A percentile compares a stretch with the other conserved stretches of the same genome.
Conservation (phyloP, 2,113 vertebrate species). For the Phyllopteryx taeniolatus region DNA sequence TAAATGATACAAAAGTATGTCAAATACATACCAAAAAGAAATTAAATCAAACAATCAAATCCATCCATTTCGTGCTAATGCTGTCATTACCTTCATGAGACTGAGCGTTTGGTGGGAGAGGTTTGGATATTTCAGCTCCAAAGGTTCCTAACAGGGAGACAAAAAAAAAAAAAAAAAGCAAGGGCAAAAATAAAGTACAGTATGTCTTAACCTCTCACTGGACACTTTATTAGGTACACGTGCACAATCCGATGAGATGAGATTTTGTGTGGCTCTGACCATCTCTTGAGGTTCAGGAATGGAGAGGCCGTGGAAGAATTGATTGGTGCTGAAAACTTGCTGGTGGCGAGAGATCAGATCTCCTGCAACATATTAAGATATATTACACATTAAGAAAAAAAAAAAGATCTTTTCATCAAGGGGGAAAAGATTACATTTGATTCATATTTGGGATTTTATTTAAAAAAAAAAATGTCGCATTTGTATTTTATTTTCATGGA, state of each 20-base stretch:
- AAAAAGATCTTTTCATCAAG: not conserved
- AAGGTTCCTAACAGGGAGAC: conserved; percentile 74
- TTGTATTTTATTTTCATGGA: no score
- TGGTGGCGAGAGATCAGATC: conserved; percentile 94
- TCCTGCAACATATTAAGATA: conserved; percentile 66
- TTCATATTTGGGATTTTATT: not conserved
- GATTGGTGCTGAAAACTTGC: conserved; percentile 93
- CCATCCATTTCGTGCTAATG: not conserved
- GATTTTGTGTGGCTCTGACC: conserved; percentile 69
- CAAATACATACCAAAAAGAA: no score
- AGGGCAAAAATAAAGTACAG: not conserved
- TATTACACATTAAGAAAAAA: not conserved
- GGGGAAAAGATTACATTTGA: no score
- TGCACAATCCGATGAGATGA: not conserved
- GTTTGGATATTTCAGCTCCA: conserved; percentile 86
- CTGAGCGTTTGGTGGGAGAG: conserved; percentile 81
- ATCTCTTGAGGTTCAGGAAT: conserved; percentile 87
- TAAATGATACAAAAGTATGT: not conserved
- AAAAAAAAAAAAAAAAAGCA: not conserved
- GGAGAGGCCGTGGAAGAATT: conserved; percentile 91
- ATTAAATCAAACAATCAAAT: no score
- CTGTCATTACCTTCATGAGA: conserved; percentile 86
- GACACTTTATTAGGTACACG: not conserved
- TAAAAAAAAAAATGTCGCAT: not conserved
- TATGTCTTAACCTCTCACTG: not conserved